Percentiles rank a stretch among this genome's conserved stretches.
Evolutionary conservation across 2,113 vertebrate species (phyloP).

Genomic region (Phalacrocorax carbo): DNA sequence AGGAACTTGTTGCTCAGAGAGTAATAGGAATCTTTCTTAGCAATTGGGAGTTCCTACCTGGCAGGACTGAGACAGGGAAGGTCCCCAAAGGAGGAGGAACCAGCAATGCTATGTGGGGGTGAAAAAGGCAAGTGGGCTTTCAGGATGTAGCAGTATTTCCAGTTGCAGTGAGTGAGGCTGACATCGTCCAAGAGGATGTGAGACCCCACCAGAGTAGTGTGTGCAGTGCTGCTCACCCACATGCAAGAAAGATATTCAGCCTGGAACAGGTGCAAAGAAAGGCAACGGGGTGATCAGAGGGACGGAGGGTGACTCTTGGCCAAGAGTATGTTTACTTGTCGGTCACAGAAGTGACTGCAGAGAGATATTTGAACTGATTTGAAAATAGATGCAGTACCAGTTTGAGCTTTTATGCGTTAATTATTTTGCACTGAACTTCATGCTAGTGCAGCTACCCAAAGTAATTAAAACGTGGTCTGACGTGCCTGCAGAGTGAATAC

Average conservation of each 20-base stretch:
- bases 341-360: background rate
- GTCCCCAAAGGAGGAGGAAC: background rate
- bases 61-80: background rate
- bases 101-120: rapidly evolving
- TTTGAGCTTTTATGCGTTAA: constrained; percentile 6
- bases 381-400: background rate
- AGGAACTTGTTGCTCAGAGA: background rate
- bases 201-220: background rate
- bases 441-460: constrained; percentile 29
- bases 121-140: background rate
- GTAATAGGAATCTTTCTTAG: background rate
- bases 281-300: background rate
- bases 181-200: background rate
- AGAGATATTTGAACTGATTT: background rate
- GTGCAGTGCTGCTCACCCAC: background rate
- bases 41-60: background rate
- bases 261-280: constrained; percentile 28
- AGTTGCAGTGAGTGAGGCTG: background rate
- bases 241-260: background rate
- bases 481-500: constrained; percentile 40
- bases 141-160: background rate
- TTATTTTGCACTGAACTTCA: constrained; percentile 40
- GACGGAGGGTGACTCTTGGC: background rate
- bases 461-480: constrained; percentile 24
- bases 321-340: background rate